These are phyloP conservation scores for Xiphophorus birchmanni DNA, from an alignment of 2,797 vertebrate genomes.

Conservation along the genomic window DNA sequence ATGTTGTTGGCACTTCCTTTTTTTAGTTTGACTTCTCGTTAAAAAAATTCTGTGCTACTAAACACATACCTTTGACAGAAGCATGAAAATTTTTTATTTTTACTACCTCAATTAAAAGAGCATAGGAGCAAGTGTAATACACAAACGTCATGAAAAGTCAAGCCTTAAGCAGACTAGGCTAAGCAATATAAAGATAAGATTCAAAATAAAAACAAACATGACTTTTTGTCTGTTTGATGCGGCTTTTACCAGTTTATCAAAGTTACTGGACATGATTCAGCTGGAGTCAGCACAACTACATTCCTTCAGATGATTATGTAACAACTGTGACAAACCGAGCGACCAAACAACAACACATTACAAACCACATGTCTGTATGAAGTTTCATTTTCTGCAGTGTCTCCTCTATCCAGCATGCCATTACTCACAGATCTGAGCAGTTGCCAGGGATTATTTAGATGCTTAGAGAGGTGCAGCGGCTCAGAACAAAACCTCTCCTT, in stretches of 20 bases:
- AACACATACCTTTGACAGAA: not conserved
- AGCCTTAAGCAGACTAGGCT: not conserved
- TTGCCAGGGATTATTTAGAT: conserved; percentile 8
- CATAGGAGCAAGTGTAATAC: not conserved
- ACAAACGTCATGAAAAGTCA: not conserved
- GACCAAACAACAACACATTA: conserved; percentile 27
- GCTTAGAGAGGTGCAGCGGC: not conserved
- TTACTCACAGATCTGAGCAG: conserved; percentile 22
- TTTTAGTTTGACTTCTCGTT: not conserved
- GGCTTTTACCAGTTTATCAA: not conserved
- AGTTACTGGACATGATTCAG: not conserved
- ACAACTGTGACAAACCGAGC: not conserved
- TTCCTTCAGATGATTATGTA: not conserved
- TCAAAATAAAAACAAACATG: not conserved
- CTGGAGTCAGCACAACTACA: not conserved
- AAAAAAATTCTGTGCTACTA: not conserved
- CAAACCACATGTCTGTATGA: conserved; percentile 17
- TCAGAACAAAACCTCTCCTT: conserved; percentile 9
- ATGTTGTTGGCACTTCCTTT: not conserved
- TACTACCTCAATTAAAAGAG: not conserved
- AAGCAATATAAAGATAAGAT: not conserved
- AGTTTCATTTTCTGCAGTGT: conserved; percentile 30
- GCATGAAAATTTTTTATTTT: not conserved
- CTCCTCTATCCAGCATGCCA: conserved; percentile 13
- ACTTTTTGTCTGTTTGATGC: not conserved